These are phyloP conservation scores for Tetragonula carbonaria DNA, from an alignment of 2,888 invertebrate genomes.

Conservation along the genomic window DNA sequence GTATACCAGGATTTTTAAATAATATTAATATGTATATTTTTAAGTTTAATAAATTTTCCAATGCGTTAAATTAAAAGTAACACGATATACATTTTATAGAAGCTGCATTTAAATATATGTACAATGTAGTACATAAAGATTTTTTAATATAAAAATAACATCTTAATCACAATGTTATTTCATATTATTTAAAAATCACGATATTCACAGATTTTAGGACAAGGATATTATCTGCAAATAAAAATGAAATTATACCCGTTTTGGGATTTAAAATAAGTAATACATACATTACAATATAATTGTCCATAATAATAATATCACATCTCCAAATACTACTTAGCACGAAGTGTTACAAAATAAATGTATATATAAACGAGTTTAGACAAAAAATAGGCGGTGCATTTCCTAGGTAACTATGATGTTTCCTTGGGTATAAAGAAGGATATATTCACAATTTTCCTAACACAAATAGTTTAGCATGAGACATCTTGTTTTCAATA, in stretches of 20 bases:
- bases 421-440: conserved; percentile 45
- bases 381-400: conserved; percentile 77
- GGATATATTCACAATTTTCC: conserved; percentile 35
- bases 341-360: conserved; percentile 78
- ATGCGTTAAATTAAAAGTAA: conserved; percentile 17
- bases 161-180: conserved; percentile 16
- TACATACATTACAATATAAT: conserved; percentile 54
- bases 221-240: conserved; percentile 42
- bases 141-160: conserved; percentile 23
- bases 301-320: conserved; percentile 61
- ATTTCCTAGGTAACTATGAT: conserved; percentile 68
- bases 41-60: conserved; percentile 11
- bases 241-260: conserved; percentile 50
- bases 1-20: conserved; percentile 65
- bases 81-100: not conserved
- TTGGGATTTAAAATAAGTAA: conserved; percentile 44
- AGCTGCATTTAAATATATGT: not conserved
- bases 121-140: not conserved
- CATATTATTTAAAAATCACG: conserved; percentile 56
- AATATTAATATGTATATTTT: conserved; percentile 48
- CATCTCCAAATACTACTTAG: conserved; percentile 68
- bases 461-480: conserved; percentile 29
- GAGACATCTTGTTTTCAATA: conserved; percentile 34
- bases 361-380: conserved; percentile 76
- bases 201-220: conserved; percentile 41